phyloP scores from a whole-genome alignment of 2,113 vertebrate genomes.

The Tricholaema leucomelas region DNA sequence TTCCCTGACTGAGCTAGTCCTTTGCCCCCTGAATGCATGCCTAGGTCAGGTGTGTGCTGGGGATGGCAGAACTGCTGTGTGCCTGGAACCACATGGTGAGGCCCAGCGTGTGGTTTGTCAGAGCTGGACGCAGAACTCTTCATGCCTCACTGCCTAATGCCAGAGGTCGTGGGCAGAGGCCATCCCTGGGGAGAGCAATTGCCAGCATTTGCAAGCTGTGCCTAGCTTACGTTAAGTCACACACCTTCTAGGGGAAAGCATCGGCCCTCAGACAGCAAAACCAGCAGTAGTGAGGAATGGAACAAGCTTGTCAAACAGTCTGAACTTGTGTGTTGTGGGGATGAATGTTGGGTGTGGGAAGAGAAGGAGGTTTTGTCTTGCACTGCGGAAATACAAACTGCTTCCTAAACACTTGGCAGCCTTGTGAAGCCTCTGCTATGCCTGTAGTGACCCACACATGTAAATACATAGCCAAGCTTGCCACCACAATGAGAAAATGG shows the following conservation, averaged over 20 bases:
- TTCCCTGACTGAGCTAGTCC: not conserved
- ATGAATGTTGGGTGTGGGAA: not conserved
- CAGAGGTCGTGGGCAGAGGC: not conserved
- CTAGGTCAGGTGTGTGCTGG: not conserved
- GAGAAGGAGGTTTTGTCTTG: not conserved
- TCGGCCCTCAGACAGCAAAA: not conserved
- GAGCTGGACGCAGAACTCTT: not conserved
- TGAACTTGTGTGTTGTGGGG: not conserved
- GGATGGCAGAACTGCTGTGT: not conserved
- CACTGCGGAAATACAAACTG: not conserved
- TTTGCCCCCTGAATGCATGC: not conserved
- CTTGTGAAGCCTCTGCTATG: not conserved
- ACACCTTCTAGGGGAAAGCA: not conserved
- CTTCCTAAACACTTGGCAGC: not conserved
- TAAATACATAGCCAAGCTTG: not conserved
- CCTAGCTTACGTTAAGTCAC: not conserved
- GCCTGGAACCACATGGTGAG: not conserved
- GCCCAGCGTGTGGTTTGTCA: accelerated
- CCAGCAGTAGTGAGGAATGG: not conserved
- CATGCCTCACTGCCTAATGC: not conserved
- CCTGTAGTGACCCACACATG: not conserved
- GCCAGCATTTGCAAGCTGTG: not conserved
- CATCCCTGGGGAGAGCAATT: not conserved
- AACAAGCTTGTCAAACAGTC: not conserved
- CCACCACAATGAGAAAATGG: not conserved